These are phyloP conservation scores for Odontomyia ornata DNA, from an alignment of 2,888 invertebrate species.

Conservation along the genomic window DNA sequence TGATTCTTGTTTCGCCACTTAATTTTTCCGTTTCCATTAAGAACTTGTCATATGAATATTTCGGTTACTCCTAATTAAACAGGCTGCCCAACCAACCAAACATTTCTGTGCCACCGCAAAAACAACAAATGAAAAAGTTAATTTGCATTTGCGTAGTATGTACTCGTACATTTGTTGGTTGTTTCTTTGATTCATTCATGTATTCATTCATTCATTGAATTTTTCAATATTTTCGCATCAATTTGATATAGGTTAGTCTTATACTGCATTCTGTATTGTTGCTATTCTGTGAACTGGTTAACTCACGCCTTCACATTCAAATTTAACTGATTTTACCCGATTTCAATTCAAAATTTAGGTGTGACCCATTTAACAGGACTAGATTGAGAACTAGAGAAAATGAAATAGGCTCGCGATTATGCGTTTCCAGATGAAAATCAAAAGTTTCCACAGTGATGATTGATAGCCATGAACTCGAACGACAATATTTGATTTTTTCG, in stretches of 20 bases:
- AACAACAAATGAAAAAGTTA: background rate
- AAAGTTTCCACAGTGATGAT: no score
- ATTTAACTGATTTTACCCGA: background rate
- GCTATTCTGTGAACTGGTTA: conserved; percentile 4
- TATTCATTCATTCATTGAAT: conserved; percentile 8
- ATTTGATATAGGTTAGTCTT: conserved; percentile 2
- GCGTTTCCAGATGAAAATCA: no score
- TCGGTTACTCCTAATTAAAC: background rate
- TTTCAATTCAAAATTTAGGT: no score
- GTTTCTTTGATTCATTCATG: conserved; percentile 16
- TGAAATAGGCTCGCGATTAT: no score
- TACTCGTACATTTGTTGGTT: background rate
- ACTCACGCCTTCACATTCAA: conserved; percentile 4
- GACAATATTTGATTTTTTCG: no score
- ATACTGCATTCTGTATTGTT: background rate
- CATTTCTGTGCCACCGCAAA: no score
- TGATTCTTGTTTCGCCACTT: background rate
- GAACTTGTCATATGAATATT: conserved; percentile 4
- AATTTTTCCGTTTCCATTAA: background rate
- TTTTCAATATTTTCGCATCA: conserved; percentile 20
- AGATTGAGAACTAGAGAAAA: no score
- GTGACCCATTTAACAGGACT: no score
- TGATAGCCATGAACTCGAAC: no score
- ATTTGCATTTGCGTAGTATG: conserved; percentile 23
- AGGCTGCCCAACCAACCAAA: background rate